Evolutionary conservation across 2,888 invertebrate species (phyloP).

Genomic region (Mechanitis mazaeus): DNA sequence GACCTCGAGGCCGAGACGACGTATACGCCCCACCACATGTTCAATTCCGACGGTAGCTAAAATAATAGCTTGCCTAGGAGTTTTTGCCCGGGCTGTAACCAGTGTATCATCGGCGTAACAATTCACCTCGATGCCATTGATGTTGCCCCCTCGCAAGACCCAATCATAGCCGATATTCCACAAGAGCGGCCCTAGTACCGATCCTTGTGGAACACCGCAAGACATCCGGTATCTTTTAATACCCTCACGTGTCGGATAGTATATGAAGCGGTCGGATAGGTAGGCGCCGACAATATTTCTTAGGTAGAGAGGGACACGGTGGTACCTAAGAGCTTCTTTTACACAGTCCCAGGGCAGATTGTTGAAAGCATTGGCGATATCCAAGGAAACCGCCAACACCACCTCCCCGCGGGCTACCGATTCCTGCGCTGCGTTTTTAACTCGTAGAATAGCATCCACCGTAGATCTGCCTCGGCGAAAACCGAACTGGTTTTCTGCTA

Average conservation of each 20-base stretch:
- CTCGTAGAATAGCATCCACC: constrained; percentile 14
- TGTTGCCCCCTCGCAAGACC: too few relatives aligned
- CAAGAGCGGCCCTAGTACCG: too few relatives aligned
- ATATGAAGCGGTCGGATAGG: constrained; percentile 12
- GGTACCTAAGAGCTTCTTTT: constrained; percentile 26
- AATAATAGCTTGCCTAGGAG: not conserved
- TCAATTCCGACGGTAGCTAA: not conserved
- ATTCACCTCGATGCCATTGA: too few relatives aligned
- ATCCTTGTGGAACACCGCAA: not conserved
- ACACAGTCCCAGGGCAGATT: constrained; percentile 31
- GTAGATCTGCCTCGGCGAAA: constrained; percentile 21
- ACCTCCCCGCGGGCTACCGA: constrained; percentile 20
- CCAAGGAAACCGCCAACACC: constrained; percentile 28
- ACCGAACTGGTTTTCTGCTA: constrained; percentile 12
- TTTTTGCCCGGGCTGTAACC: not conserved
- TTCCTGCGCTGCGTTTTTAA: constrained; percentile 11
- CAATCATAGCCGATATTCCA: too few relatives aligned
- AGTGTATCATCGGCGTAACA: not conserved
- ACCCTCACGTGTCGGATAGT: not conserved
- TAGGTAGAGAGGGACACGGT: constrained; percentile 27
- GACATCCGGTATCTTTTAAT: too few relatives aligned
- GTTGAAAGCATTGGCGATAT: constrained; percentile 34
- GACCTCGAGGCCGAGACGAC: constrained; percentile 1
- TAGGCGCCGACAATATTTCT: constrained; percentile 17
- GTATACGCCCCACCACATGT: not conserved